These are phyloP conservation scores for Oostethus manadensis DNA, from an alignment of 2,113 vertebrate species.

Conservation along the genomic window DNA sequence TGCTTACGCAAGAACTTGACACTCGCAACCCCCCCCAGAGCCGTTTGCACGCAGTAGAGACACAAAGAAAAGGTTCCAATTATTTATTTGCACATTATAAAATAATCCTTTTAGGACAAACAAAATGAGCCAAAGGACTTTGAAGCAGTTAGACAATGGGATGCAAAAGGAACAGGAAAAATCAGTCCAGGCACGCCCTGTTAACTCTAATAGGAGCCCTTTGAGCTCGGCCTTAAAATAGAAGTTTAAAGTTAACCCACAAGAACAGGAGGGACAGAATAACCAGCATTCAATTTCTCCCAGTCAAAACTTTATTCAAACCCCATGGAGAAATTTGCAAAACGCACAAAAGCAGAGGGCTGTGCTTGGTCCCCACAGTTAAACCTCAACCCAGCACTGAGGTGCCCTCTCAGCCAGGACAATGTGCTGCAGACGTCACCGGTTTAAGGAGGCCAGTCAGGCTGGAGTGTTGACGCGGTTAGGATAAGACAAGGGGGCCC, in stretches of 20 bases:
- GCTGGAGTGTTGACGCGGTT: slow-evolving; percentile 41
- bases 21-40: too few relatives aligned
- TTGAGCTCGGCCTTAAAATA: slow-evolving; percentile 40
- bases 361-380: slow-evolving; percentile 45
- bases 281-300: slow-evolving; percentile 70
- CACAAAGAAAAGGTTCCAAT: slow-evolving; percentile 19
- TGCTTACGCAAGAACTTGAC: neutral
- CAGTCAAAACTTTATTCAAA: slow-evolving; percentile 31
- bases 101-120: slow-evolving; percentile 56
- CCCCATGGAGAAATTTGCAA: slow-evolving; percentile 18
- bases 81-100: slow-evolving; percentile 71
- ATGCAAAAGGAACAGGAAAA: slow-evolving; percentile 44
- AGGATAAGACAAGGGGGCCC: neutral
- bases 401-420: neutral
- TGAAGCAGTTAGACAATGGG: slow-evolving; percentile 21
- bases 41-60: neutral
- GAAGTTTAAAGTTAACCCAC: neutral
- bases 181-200: slow-evolving; percentile 62
- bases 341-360: slow-evolving; percentile 9
- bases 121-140: slow-evolving; percentile 13
- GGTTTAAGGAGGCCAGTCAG: slow-evolving; percentile 19
- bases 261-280: slow-evolving; percentile 56
- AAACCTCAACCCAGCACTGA: slow-evolving; percentile 41
- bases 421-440: slow-evolving; percentile 34
- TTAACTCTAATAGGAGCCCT: slow-evolving; percentile 48